Evolutionary conservation across 2,888 invertebrate species (phyloP), one percentile per base, ranked within the genome.

Genomic region (Patella depressa): DNA sequence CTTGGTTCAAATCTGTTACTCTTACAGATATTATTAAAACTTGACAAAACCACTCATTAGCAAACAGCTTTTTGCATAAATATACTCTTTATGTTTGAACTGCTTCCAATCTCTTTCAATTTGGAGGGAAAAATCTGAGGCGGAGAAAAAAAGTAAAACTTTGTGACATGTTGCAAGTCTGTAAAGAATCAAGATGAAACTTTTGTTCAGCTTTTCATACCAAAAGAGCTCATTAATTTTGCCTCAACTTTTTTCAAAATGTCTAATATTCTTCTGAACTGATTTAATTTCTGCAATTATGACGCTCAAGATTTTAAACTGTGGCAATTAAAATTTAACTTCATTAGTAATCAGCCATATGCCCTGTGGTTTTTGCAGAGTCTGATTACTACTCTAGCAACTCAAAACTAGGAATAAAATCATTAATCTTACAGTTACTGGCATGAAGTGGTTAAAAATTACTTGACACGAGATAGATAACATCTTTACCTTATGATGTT

Each of bases 341-440:
- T 65, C 24, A 65, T 24, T 65, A 65, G 24, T 65, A 65, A 65
- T 65, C 19, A 11, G 79, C 76, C 79, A 79, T 76, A 79, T 79
- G 79, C 74, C 79, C 73, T 79, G 79, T 79, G 79, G 79, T 79
- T 76, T 34, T 76, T 73, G 17, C n/a, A 29, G 70, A 73, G 65
- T 45, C 45, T 73, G 73, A 17, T 59, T 34, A 77, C 73, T 73
- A 70, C 77, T 73, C 55, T 11, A 71, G 19, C 53, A 55, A 24
- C 57, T n/a, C 29, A 57, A 73, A 53, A 24, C 53, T 53, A 53
- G 12, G 70, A 15, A 53, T 72, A 65, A 65, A 19, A 24, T 19
- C 65, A 65, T 65, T 65, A 24, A 24, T 65, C 65, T 65, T 65
- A 11, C 24, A 24, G 19, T 24, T 65, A 24, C 12, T 65, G 19